Conservation (phyloP, 1,140 invertebrate genomes). For the Aphis gossypii region DNA sequence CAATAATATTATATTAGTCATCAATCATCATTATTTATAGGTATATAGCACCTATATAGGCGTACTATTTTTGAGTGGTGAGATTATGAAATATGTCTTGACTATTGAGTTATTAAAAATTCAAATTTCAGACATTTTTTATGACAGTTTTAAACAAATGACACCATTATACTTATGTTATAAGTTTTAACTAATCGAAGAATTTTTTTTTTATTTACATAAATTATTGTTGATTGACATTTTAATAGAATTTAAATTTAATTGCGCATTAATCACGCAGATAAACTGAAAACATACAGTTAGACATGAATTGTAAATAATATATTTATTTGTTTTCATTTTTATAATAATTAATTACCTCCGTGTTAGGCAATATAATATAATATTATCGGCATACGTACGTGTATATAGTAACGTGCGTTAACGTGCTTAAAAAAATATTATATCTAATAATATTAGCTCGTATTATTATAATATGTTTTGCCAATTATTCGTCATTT, state of each 20-base stretch:
- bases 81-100: background rate
- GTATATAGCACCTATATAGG: background rate
- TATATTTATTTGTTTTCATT: constrained; percentile 1
- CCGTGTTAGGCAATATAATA: background rate
- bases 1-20: background rate
- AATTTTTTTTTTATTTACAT: background rate
- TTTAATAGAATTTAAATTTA: constrained; percentile 14
- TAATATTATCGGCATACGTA: background rate
- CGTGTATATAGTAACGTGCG: background rate
- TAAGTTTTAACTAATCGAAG: background rate
- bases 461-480: constrained; percentile 25
- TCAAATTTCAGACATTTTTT: constrained; percentile 17
- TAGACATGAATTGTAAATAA: background rate
- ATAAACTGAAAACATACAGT: background rate
- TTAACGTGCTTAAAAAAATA: background rate
- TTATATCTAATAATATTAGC: background rate
- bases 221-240: background rate
- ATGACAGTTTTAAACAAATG: background rate
- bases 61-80: background rate
- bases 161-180: background rate
- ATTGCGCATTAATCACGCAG: background rate
- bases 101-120: background rate
- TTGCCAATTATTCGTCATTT: constrained; percentile 20
- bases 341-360: background rate
- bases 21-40: background rate